Evolutionary conservation across 2,113 vertebrate genomes (phyloP).

Genomic region (Phaethon lepturus): DNA sequence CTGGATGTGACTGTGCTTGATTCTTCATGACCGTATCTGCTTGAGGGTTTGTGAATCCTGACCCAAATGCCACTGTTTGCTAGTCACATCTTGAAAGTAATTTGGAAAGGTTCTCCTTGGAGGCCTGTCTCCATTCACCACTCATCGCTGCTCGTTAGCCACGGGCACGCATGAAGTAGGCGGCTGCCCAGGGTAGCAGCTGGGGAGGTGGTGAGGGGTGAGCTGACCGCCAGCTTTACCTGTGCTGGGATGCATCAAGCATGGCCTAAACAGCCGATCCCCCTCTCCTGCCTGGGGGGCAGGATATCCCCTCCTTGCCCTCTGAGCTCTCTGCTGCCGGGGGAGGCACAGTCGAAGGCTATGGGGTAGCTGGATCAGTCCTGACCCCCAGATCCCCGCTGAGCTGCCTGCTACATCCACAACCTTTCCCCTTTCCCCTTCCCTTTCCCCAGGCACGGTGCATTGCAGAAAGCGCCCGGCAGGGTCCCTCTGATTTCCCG

Average conservation of each 20-base stretch:
- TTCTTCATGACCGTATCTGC: neutral
- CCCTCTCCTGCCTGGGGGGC: neutral
- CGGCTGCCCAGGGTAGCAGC: neutral
- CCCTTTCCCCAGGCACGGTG: neutral
- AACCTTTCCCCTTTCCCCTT: neutral
- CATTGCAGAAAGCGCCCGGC: neutral
- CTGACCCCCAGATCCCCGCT: neutral
- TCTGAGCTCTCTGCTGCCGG: neutral
- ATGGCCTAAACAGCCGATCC: neutral
- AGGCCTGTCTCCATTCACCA: neutral
- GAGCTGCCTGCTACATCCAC: neutral
- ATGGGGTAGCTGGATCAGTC: neutral
- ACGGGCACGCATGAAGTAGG: neutral
- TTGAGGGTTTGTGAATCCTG: neutral
- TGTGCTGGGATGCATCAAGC: neutral
- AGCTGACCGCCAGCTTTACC: neutral
- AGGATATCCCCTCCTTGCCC: neutral
- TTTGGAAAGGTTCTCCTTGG: neutral
- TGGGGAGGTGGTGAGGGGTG: neutral
- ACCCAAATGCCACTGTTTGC: neutral
- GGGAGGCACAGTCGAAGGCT: neutral
- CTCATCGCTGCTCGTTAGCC: neutral
- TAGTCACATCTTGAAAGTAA: neutral
- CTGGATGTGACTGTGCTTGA: neutral
- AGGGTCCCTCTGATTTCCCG: neutral